Percentiles rank a stretch among this genome's conserved stretches.
Evolutionary conservation across 2,113 vertebrate genomes (phyloP).

Genomic region (Neodontobutis hainanensis): DNA sequence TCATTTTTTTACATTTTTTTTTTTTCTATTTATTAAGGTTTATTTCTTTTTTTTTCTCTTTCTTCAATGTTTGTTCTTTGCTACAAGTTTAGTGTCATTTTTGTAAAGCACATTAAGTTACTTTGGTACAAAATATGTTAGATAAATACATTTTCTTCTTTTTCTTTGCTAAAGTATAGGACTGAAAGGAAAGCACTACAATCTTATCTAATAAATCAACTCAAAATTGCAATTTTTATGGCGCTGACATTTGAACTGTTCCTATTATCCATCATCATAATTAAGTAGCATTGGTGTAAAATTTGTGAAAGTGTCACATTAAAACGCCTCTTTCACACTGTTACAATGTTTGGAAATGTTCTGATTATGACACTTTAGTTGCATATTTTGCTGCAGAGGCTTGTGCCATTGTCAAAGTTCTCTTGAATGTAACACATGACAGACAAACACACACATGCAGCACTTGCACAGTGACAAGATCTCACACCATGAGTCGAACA

Average conservation of each 20-base stretch:
- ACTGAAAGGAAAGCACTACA: neutral
- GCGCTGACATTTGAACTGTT: neutral
- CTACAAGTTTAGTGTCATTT: no score
- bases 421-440: constrained; percentile 52
- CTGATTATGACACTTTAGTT: constrained; percentile 25
- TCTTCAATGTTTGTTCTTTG: no score
- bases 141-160: no score
- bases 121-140: no score
- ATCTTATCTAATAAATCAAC: neutral
- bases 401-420: constrained; percentile 53
- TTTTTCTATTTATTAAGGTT: no score
- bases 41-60: no score
- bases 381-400: constrained; percentile 28
- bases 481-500: constrained; percentile 62
- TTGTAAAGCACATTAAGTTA: no score
- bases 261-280: constrained; percentile 1
- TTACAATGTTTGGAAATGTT: constrained; percentile 21
- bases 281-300: neutral
- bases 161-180: no score
- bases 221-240: constrained; percentile 6
- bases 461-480: constrained; percentile 51
- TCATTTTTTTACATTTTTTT: no score
- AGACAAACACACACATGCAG: constrained; percentile 27
- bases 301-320: neutral
- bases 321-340: constrained; percentile 13